These are phyloP conservation scores for Margaritifera margaritifera DNA, from an alignment of 2,888 invertebrate species.

Conservation along the genomic window DNA sequence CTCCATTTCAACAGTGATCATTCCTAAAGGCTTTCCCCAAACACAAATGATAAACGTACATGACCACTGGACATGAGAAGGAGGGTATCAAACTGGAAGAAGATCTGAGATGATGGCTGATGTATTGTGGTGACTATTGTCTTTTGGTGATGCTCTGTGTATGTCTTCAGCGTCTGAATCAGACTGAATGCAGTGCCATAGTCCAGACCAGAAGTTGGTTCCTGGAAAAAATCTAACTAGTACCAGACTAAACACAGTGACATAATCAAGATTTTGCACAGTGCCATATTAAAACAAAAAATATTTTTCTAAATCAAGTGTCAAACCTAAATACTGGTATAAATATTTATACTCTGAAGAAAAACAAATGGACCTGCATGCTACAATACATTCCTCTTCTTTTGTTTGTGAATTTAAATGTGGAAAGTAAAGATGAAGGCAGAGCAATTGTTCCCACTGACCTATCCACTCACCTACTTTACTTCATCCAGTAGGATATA, in stretches of 20 bases:
- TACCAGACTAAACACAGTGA: too few relatives aligned
- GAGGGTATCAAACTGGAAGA: constrained; percentile 86
- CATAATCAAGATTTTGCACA: too few relatives aligned
- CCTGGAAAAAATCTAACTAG: constrained; percentile 74
- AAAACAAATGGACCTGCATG: background rate
- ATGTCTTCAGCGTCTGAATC: constrained; percentile 83
- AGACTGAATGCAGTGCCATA: constrained; percentile 85
- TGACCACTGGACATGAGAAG: constrained; percentile 78
- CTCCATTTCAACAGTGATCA: background rate
- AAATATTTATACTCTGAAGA: too few relatives aligned
- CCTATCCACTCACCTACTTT: too few relatives aligned
- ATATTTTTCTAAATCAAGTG: too few relatives aligned
- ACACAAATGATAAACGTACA: constrained; percentile 43
- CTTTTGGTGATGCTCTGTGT: constrained; percentile 84
- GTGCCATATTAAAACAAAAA: too few relatives aligned
- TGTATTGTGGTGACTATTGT: constrained; percentile 86
- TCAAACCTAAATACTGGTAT: too few relatives aligned
- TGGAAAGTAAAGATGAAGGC: too few relatives aligned
- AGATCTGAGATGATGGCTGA: constrained; percentile 88
- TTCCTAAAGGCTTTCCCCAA: background rate
- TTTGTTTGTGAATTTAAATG: background rate
- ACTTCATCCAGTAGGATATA: too few relatives aligned
- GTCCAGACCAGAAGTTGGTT: constrained; percentile 87
- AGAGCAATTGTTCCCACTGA: too few relatives aligned
- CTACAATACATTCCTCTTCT: background rate